Percentiles rank a stretch among this genome's conserved stretches.
Conservation (phyloP, 2,113 vertebrate species). For the Hyperoodon ampullatus region DNA sequence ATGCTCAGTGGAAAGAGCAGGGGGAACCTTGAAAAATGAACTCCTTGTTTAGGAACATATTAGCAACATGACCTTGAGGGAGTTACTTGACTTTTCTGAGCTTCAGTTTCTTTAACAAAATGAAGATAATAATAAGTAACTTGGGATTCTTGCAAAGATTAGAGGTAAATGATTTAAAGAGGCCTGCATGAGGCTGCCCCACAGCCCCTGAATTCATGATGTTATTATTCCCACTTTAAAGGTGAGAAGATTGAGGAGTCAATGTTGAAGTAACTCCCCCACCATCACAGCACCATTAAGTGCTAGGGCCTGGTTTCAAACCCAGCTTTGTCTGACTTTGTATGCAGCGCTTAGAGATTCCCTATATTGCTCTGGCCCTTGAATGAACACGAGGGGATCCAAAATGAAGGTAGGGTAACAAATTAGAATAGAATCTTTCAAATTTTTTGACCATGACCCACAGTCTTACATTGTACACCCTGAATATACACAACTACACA, state of each 20-base stretch:
- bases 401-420: neutral
- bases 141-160: neutral
- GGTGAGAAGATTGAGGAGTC: neutral
- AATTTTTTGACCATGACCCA: neutral
- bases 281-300: neutral
- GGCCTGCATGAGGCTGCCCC: neutral
- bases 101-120: neutral
- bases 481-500: neutral
- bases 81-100: neutral
- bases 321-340: neutral
- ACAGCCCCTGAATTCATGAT: neutral
- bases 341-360: neutral
- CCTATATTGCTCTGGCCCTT: neutral
- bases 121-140: neutral
- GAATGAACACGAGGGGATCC: neutral
- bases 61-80: neutral
- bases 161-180: neutral
- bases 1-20: neutral
- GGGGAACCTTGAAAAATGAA: neutral
- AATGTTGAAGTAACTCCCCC: neutral
- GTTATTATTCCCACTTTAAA: neutral
- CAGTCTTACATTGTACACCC: neutral
- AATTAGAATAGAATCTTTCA: neutral
- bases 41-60: neutral
- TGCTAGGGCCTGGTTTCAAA: neutral